Evolutionary conservation across 2,888 invertebrate species (phyloP), one percentile per base, ranked within the genome.

Genomic region (Galeruca laticollis): DNA sequence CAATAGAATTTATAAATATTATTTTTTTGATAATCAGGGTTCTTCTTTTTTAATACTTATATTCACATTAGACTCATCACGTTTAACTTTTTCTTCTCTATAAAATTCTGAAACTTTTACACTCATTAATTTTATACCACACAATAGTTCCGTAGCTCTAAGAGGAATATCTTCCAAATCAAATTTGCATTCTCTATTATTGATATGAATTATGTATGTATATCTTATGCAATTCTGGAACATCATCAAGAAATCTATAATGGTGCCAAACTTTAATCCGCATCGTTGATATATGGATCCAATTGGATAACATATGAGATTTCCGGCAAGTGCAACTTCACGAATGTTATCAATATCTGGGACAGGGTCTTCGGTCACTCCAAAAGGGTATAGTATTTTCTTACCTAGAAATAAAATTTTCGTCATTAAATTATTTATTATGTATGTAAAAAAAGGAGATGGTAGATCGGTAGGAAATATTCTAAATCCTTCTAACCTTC

Each of bases 201-300:
- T 66, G 4, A 66, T 51, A 15, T 66, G 59, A 18, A 66, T 40
- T 0, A 66, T 66, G 37, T 66, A 66, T 4, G 59, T 33, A 59
- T 51, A 66, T 26, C 35, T 59, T 26, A 66, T 59, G 13, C 18
- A 51, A 21, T 10, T 66, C 3, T 47, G 21, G 35, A 66, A 66
- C 43, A 66, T 49, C n/a, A n/a, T 59, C 15, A 66, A n/a, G 11
- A 66, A 66, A 21, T 66, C 66, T 2, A 66, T 49, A 15, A 66
- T 51, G 10, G 66, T 66, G 5, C 66, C 66, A 21, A 43, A 66
- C 2, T 18, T 51, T n/a, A 60, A 26, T 18, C 66, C 66, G 20
- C 49, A 59, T 15, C 33, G 51, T 26, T 66, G 37, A 11, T 49
- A 66, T 18, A 66, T 66, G 2, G 66, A 51, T 26, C 66, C 66